Evolutionary conservation across 2,888 invertebrate species (phyloP).

Genomic region (Tetragonisca angustula): DNA sequence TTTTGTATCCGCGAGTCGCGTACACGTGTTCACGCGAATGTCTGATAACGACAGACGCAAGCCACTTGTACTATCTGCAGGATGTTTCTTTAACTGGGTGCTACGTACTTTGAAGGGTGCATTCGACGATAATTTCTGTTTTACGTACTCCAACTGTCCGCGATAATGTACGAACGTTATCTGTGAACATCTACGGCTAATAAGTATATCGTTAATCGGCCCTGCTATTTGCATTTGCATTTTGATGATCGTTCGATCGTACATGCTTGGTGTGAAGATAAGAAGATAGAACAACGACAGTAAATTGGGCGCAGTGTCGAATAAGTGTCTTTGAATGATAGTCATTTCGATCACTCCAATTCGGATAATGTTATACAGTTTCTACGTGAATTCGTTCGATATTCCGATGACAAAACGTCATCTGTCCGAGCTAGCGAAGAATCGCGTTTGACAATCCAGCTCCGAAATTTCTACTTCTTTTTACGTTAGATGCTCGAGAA

Average conservation of each 20-base stretch:
- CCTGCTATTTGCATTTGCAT: neutral
- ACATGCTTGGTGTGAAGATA: neutral
- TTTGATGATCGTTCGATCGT: neutral
- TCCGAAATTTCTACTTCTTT: no score
- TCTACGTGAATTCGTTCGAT: neutral
- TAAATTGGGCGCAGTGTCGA: neutral
- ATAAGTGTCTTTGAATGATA: neutral
- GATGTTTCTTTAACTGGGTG: neutral
- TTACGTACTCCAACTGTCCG: neutral
- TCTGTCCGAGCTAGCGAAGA: neutral
- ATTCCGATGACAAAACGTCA: neutral
- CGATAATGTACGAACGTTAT: neutral
- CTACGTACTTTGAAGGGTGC: neutral
- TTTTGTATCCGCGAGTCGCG: conserved; percentile 17
- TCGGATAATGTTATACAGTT: neutral
- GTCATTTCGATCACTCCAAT: neutral
- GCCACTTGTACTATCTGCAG: neutral
- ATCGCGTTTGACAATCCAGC: no score
- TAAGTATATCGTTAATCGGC: neutral
- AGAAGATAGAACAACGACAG: neutral
- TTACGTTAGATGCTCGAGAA: no score
- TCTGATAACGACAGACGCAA: conserved; percentile 19
- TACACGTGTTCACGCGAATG: conserved; percentile 36
- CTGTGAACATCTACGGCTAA: neutral
- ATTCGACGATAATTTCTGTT: neutral